A percentile compares a stretch with the other conserved stretches of the same genome.
Conservation (phyloP, 2,888 invertebrate species). For the Branchipolynoe longqiensis region DNA sequence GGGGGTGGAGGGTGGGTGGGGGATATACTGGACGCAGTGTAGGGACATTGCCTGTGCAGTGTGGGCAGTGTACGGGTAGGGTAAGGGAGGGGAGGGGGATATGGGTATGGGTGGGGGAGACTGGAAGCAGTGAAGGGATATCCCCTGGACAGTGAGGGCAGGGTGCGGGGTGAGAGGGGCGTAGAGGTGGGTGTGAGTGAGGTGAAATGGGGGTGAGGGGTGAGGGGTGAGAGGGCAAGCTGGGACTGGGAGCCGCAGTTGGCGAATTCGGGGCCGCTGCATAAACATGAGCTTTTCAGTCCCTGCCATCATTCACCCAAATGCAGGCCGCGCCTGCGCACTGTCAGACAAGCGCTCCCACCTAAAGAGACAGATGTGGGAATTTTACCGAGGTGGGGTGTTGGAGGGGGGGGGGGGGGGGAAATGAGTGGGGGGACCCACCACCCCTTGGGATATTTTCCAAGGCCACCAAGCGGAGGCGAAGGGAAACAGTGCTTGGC, state of each 20-base stretch:
- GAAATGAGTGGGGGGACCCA: too few relatives aligned
- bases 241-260: neutral
- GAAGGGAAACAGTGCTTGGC: slow-evolving; percentile 15
- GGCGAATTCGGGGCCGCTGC: slow-evolving; percentile 24
- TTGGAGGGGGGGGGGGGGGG: too few relatives aligned
- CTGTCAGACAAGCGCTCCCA: neutral
- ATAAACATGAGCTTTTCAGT: neutral
- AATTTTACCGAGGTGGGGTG: slow-evolving; percentile 20
- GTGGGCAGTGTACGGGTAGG: too few relatives aligned
- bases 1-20: neutral
- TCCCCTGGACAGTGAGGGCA: neutral
- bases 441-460: slow-evolving; percentile 20
- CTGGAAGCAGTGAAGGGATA: neutral
- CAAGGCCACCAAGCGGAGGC: neutral
- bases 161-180: neutral
- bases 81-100: too few relatives aligned
- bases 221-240: neutral
- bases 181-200: neutral
- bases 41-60: too few relatives aligned
- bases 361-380: slow-evolving; percentile 39
- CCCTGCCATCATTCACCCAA: neutral
- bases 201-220: neutral
- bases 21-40: too few relatives aligned
- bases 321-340: neutral
- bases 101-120: neutral